Conservation (phyloP, 2,113 vertebrate species). For the Lynx canadensis region DNA sequence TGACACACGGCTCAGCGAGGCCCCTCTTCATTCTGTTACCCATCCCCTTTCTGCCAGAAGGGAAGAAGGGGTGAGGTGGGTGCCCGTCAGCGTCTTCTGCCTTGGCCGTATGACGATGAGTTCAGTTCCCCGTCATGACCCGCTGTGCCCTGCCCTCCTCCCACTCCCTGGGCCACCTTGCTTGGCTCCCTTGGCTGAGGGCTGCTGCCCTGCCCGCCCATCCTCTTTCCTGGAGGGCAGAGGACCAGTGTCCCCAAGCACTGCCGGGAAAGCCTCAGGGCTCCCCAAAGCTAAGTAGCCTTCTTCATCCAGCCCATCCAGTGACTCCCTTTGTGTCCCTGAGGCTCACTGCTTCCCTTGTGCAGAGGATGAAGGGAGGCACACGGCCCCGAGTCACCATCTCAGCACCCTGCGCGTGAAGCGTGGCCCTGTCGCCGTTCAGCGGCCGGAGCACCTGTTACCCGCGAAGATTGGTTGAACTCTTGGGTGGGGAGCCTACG, state of each 20-base stretch:
- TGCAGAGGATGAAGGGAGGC: not conserved
- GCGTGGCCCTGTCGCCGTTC: not conserved
- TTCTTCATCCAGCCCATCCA: rapidly evolving
- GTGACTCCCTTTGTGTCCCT: not conserved
- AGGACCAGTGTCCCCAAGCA: rapidly evolving
- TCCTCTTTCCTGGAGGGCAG: not conserved
- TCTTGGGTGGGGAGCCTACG: not conserved
- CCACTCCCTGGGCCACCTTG: rapidly evolving
- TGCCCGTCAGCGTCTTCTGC: rapidly evolving
- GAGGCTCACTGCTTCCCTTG: not conserved
- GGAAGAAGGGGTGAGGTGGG: not conserved
- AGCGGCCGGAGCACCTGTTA: not conserved
- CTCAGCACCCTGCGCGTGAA: not conserved
- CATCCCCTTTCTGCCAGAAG: not conserved
- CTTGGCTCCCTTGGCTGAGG: rapidly evolving
- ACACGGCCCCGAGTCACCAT: not conserved
- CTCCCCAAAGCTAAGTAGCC: not conserved
- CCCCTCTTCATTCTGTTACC: no score
- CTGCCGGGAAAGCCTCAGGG: no score
- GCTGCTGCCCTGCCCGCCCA: rapidly evolving
- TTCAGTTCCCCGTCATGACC: rapidly evolving
- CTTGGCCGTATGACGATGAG: rapidly evolving
- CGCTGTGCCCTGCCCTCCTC: no score
- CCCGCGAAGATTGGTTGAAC: not conserved
- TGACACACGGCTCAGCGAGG: rapidly evolving